Evolutionary conservation across 2,797 vertebrate genomes (phyloP).

Genomic region (Amblyraja radiata): DNA sequence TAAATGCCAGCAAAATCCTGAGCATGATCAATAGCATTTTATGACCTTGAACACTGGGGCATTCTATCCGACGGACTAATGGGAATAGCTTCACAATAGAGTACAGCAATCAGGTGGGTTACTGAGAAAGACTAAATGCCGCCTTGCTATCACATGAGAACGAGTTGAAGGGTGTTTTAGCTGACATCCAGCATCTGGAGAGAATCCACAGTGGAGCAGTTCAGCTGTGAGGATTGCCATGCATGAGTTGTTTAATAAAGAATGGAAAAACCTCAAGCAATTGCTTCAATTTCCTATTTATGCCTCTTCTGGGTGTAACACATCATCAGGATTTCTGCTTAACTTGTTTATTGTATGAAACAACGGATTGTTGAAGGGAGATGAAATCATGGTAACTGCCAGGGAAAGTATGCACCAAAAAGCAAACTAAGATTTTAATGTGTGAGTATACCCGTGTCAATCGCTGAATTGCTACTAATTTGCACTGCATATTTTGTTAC

Average conservation of each 20-base stretch:
- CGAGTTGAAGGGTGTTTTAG: not conserved
- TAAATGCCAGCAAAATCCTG: not conserved
- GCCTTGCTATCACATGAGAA: not conserved
- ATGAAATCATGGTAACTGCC: not conserved
- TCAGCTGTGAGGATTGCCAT: not conserved
- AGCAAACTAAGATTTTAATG: not conserved
- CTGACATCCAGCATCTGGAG: not conserved
- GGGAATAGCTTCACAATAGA: too few relatives aligned
- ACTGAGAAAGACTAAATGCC: too few relatives aligned
- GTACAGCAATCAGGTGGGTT: too few relatives aligned
- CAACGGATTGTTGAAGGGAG: not conserved
- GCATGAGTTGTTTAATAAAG: not conserved
- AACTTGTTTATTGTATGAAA: not conserved
- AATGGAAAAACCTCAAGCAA: not conserved
- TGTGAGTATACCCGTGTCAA: too few relatives aligned
- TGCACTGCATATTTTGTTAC: slow-evolving; percentile 40
- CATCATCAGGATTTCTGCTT: too few relatives aligned
- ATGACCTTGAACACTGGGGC: too few relatives aligned
- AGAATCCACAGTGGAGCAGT: too few relatives aligned
- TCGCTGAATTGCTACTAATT: not conserved
- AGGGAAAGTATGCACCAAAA: not conserved
- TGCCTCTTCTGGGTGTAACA: not conserved
- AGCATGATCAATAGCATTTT: too few relatives aligned
- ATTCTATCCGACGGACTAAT: too few relatives aligned
- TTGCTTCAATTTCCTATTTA: not conserved